Conservation (phyloP, 2,113 vertebrate species). For the Rhea pennata region DNA sequence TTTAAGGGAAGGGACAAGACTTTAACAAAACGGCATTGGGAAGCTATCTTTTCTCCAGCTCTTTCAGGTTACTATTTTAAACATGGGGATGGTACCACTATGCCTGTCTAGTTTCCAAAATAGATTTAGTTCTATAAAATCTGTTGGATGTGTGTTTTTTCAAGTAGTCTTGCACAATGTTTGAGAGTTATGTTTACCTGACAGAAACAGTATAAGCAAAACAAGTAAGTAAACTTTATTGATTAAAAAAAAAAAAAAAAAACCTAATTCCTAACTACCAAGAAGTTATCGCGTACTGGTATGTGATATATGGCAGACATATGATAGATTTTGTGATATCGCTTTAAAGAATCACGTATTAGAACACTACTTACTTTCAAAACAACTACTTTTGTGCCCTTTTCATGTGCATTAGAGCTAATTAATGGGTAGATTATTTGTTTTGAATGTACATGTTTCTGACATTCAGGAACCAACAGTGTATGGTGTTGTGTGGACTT, state of each 20-base stretch:
- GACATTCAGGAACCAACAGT: not conserved
- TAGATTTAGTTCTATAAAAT: not conserved
- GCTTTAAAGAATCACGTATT: not conserved
- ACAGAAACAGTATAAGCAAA: not conserved
- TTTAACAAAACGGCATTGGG: rapidly evolving
- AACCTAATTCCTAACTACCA: not conserved
- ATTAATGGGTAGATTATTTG: not conserved
- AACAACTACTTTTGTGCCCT: not conserved
- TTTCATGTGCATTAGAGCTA: not conserved
- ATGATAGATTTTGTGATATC: not conserved
- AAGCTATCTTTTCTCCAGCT: not conserved
- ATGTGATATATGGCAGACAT: not conserved
- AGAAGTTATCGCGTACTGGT: not conserved
- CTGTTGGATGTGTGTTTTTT: not conserved
- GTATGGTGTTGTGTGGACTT: not conserved
- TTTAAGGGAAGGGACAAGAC: not conserved
- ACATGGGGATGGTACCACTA: not conserved
- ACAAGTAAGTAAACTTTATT: not conserved
- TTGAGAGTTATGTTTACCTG: not conserved
- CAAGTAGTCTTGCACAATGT: not conserved
- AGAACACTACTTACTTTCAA: not conserved
- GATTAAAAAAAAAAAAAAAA: not conserved
- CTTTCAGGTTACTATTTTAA: not conserved
- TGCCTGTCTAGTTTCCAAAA: not conserved
- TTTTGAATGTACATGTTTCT: too few relatives aligned